phyloP scores from a whole-genome alignment of 2,888 invertebrate species.

The Xiphydria camelus region DNA sequence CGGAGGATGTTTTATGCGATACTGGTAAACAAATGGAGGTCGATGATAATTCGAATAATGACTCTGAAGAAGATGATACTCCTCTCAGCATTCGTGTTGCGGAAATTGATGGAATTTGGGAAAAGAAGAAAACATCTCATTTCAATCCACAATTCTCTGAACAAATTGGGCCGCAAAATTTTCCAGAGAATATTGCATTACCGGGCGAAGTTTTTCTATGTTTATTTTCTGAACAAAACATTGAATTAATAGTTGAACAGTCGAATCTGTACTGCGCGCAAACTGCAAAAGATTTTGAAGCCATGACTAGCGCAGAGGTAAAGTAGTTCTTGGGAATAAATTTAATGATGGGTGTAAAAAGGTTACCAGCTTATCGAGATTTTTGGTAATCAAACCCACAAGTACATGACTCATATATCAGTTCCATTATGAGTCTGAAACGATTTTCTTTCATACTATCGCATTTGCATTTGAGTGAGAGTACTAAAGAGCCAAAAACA shows the following conservation, averaged over 20 bases:
- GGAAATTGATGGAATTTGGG: conserved; percentile 14
- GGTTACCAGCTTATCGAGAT: too few relatives aligned
- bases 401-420: too few relatives aligned
- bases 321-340: conserved; percentile 12
- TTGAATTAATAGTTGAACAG: too few relatives aligned
- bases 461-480: conserved; percentile 36
- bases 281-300: too few relatives aligned
- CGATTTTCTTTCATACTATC: conserved; percentile 14
- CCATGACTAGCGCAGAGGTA: conserved; percentile 10
- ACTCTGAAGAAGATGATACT: too few relatives aligned
- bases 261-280: too few relatives aligned
- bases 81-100: conserved; percentile 1
- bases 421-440: conserved; percentile 13
- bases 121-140: conserved; percentile 9
- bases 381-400: too few relatives aligned
- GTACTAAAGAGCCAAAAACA: conserved; percentile 22
- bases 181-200: conserved; percentile 2
- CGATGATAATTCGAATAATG: too few relatives aligned
- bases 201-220: conserved; percentile 3
- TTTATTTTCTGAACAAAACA: too few relatives aligned
- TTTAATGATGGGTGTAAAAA: conserved; percentile 16
- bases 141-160: conserved; percentile 12
- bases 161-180: conserved; percentile 7
- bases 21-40: too few relatives aligned
- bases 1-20: too few relatives aligned